These are phyloP conservation scores for Hemiscyllium ocellatum DNA, from an alignment of 2,113 vertebrate species.

Conservation along the genomic window DNA sequence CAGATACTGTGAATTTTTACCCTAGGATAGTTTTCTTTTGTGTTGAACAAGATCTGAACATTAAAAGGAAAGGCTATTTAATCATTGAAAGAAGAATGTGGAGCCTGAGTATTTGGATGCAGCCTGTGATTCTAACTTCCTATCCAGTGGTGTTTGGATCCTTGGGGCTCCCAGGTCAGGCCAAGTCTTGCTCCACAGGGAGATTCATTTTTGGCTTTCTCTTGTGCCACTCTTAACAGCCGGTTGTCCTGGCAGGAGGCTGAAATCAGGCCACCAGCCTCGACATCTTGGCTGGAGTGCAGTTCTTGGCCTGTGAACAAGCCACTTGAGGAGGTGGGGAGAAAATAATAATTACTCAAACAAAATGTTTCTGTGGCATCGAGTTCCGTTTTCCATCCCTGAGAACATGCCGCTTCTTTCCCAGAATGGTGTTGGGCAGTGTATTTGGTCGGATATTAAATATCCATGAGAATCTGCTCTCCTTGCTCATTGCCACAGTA, in stretches of 20 bases:
- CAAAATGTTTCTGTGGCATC: constrained; percentile 3
- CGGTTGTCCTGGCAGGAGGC: background rate
- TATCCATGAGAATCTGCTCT: background rate
- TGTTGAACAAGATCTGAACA: background rate
- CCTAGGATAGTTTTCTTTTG: background rate
- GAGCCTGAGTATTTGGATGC: background rate
- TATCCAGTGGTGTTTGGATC: background rate
- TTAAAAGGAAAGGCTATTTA: background rate
- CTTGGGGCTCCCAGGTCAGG: background rate
- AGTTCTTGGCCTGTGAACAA: background rate
- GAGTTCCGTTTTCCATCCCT: background rate
- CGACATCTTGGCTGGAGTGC: background rate
- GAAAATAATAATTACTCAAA: constrained; percentile 20
- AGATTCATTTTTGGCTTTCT: background rate
- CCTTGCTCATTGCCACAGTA: background rate
- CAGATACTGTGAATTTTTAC: background rate
- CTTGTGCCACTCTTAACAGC: background rate
- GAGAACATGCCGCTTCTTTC: background rate
- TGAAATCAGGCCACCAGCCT: background rate
- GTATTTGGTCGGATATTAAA: background rate
- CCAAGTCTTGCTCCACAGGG: background rate
- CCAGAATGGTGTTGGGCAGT: background rate
- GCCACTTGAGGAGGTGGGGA: background rate
- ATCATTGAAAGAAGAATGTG: background rate
- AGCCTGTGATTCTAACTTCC: background rate